phyloP scores from a whole-genome alignment of 35 echinoderm and acorn worm genomes.

The Apostichopus japonicus region DNA sequence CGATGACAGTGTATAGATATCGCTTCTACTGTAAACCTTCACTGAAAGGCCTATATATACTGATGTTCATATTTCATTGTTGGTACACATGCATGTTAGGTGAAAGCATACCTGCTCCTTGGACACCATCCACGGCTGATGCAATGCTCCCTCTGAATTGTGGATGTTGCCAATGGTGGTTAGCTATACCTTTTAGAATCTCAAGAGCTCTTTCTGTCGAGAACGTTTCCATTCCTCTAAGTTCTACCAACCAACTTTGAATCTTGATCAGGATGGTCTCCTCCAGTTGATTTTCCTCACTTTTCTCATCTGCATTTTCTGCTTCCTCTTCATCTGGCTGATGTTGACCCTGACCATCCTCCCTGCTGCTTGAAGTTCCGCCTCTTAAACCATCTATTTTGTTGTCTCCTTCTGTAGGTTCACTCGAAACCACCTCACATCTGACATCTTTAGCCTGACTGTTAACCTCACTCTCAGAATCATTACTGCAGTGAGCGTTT shows the following conservation, averaged over 20 bases:
- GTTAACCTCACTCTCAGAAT: no score
- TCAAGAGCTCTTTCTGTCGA: constrained; percentile 30
- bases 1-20: no score
- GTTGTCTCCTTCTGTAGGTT: not conserved
- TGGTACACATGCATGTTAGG: no score
- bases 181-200: constrained; percentile 25
- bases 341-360: not conserved
- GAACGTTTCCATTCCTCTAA: constrained; percentile 36
- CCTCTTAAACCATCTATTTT: not conserved
- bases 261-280: not conserved
- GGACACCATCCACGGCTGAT: not conserved
- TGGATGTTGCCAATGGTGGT: constrained; percentile 51
- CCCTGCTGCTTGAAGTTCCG: not conserved
- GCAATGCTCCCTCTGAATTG: constrained; percentile 38
- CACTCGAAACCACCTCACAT: no score
- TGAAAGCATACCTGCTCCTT: constrained; percentile 42
- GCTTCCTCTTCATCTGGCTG: not conserved
- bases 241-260: constrained; percentile 18
- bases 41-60: not conserved
- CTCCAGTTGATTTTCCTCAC: not conserved
- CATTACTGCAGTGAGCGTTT: no score
- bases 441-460: not conserved
- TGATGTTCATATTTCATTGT: no score
- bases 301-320: not conserved
- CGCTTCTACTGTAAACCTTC: no score